Percentiles rank a stretch among this genome's conserved stretches.
Evolutionary conservation across 2,113 vertebrate genomes (phyloP).

Genomic region (Hoplias malabaricus): DNA sequence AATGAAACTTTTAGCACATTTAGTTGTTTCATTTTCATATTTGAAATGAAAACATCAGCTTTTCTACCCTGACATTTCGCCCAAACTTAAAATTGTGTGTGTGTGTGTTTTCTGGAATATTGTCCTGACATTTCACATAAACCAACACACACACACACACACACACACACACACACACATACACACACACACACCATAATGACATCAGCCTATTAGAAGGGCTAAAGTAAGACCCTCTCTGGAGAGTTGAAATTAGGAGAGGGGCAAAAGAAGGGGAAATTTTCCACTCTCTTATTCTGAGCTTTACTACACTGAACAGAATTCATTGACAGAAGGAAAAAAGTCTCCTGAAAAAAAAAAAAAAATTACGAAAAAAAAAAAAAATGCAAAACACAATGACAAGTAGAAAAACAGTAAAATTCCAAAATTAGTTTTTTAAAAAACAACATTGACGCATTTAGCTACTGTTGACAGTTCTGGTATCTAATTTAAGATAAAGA

Average conservation of each 20-base stretch:
- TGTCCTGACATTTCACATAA: too few relatives aligned
- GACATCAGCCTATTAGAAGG: conserved; percentile 31
- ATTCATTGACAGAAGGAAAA: not conserved
- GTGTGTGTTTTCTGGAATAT: too few relatives aligned
- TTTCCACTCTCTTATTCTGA: conserved; percentile 40
- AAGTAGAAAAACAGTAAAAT: not conserved
- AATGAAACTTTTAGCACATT: too few relatives aligned
- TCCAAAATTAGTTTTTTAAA: too few relatives aligned
- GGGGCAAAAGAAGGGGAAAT: conserved; percentile 11
- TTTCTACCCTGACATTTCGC: too few relatives aligned
- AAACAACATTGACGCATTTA: too few relatives aligned
- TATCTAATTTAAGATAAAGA: not conserved
- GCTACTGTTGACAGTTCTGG: not conserved
- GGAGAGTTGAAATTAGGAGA: conserved; percentile 32
- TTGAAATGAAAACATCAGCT: too few relatives aligned
- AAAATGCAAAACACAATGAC: not conserved
- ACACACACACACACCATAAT: conserved; percentile 16
- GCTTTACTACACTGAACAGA: not conserved
- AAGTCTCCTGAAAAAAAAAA: not conserved
- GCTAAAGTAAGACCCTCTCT: conserved; percentile 46
- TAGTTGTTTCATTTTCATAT: too few relatives aligned
- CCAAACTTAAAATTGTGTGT: too few relatives aligned
- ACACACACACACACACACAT: not conserved
- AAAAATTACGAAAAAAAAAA: not conserved
- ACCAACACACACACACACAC: conserved; percentile 9